A percentile compares a stretch with the other conserved stretches of the same genome.
Conservation (phyloP, 2,113 vertebrate species). For the Ascaphus truei region DNA sequence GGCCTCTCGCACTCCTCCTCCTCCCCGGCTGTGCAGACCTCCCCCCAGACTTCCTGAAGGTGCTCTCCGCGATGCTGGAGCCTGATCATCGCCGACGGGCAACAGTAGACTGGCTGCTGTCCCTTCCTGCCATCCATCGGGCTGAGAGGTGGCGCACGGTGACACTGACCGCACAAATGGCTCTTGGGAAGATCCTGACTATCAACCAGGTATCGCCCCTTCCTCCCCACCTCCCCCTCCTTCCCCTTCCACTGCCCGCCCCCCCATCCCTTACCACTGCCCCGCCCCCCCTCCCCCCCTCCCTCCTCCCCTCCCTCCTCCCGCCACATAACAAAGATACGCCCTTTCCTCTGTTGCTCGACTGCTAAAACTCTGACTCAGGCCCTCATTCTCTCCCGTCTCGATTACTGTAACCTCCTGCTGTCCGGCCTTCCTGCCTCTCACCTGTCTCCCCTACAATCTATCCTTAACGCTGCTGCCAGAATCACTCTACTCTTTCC, state of each 20-base stretch:
- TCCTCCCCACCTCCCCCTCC: not conserved
- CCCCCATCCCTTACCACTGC: not conserved
- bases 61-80: conserved; percentile 74
- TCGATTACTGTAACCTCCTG: too few species aligned
- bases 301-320: conserved; percentile 12
- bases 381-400: too few species aligned
- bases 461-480: too few species aligned
- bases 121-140: conserved; percentile 62
- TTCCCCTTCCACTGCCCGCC: conserved; percentile 19
- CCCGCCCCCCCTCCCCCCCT: not conserved
- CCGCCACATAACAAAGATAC: too few species aligned
- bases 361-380: too few species aligned
- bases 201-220: conserved; percentile 65
- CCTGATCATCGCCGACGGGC: conserved; percentile 68
- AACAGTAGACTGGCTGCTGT: conserved; percentile 65
- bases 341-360: too few species aligned
- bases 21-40: conserved; percentile 70
- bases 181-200: conserved; percentile 51
- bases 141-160: conserved; percentile 61
- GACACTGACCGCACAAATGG: conserved; percentile 51
- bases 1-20: too few species aligned
- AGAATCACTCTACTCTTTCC: too few species aligned
- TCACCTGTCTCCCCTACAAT: too few species aligned
- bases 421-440: too few species aligned
- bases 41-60: conserved; percentile 68